Base-by-base conservation (phyloP, 2,797 vertebrate genomes). In the Acanthornis magna region DNA sequence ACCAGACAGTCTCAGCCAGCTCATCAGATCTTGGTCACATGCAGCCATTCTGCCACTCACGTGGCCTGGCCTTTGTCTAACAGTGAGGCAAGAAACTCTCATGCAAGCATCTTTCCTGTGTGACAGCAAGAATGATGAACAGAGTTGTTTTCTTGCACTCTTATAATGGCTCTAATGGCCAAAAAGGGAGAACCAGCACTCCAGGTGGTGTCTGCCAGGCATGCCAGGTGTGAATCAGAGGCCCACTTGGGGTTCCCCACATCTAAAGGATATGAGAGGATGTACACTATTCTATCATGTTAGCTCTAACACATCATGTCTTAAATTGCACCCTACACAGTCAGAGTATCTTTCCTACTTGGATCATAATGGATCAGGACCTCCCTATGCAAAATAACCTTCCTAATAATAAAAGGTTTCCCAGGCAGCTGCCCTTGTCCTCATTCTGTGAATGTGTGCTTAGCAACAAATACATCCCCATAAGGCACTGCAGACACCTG, bases 261-360 rank as follows among this genome's bases (percentile, higher is more conserved):
- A 54, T 17, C 36, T 57, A 10, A 62, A 58, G 51, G 26, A 50
- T 3, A 3, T 7, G 7, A 57, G 13, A 48, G 38, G 6, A 62
- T 29, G 26, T 32, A 40, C 7, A 9, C 51, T 58, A 21, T 47
- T 72, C 32, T 36, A 30, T 3, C 0, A 0, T 6, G 5, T 42
- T 53, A 73, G 38, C 23, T 76, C 40, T 38, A 40, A 75, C 8
- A 57, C 40, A 38, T 36, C 27, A 1, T 32, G 36, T 48, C 75
- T 90, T 57, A 85, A 82, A 45, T 12, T 32, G 58, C 32, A 62
- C 26, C 32, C 40, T 26, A 61, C 23, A 43, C 10, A 62, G 40
- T 40, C 27, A 1, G 5, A 75, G 25, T 8, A 5, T 62, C 34
- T 82, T 43, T 79, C 54, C 42, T 60, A 7, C 38, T 43, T 22